Conservation (phyloP, 2,888 invertebrate species). For the Nematopogon swammerdamellus region DNA sequence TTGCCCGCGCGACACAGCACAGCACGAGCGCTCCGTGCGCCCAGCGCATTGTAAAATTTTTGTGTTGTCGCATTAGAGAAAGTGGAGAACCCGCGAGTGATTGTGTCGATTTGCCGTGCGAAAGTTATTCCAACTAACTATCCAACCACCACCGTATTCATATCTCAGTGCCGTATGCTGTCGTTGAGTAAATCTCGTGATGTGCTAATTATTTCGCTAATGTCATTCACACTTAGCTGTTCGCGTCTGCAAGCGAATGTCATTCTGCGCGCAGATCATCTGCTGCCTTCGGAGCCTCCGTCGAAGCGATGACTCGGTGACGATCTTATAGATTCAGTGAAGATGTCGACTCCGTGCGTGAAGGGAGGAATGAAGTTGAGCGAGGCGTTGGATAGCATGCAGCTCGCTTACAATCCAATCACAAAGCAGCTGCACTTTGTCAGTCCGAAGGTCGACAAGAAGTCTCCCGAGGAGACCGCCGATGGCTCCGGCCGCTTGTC, state of each 20-base stretch:
- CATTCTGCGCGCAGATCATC: too few species aligned
- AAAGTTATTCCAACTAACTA: neutral
- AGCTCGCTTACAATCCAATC: constrained; percentile 70
- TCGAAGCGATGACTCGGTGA: neutral
- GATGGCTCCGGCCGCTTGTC: constrained; percentile 37
- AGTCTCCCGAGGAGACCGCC: constrained; percentile 10
- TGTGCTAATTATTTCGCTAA: neutral
- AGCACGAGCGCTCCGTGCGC: neutral
- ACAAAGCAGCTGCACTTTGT: constrained; percentile 69
- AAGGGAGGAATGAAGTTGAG: constrained; percentile 60
- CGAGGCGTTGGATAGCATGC: constrained; percentile 70
- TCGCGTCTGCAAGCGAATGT: too few species aligned
- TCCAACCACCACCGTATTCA: neutral
- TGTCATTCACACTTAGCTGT: neutral
- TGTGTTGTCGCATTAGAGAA: neutral
- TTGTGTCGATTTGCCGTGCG: neutral
- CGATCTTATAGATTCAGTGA: constrained; percentile 6
- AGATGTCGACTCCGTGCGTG: constrained; percentile 42
- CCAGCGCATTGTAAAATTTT: neutral
- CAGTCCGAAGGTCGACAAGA: constrained; percentile 39
- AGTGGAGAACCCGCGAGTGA: neutral
- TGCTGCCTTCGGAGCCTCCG: neutral
- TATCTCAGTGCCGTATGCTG: neutral
- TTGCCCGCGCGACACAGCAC: neutral
- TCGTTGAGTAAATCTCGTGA: neutral